Percentiles rank a stretch among this genome's conserved stretches.
These are phyloP conservation scores for Macrostomum cliftonense DNA, from an alignment of 2,888 invertebrate species.

Conservation along the genomic window DNA sequence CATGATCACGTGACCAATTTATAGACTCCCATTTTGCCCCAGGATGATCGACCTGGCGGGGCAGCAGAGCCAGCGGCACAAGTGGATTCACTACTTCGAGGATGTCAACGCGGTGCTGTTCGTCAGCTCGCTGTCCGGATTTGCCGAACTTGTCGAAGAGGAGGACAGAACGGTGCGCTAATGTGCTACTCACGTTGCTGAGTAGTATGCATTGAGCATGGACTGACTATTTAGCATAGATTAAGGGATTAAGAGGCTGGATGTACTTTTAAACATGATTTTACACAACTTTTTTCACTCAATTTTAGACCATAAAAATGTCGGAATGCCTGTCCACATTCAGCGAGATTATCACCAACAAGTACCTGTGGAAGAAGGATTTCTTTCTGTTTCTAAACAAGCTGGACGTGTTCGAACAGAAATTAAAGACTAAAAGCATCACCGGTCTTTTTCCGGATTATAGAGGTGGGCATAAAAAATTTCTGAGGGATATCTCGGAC, in stretches of 20 bases:
- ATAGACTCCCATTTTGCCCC: not conserved
- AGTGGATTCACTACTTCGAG: slow-evolving; percentile 31
- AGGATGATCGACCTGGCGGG: slow-evolving; percentile 27
- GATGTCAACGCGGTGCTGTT: slow-evolving; percentile 24
- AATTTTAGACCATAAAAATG: slow-evolving; percentile 13
- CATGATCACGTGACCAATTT: no score
- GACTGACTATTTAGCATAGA: no score
- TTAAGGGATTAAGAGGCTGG: no score
- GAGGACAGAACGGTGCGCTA: slow-evolving; percentile 10
- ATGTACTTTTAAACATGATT: no score
- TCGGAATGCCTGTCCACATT: slow-evolving; percentile 26
- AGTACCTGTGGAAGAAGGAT: slow-evolving; percentile 35
- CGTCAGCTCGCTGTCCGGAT: slow-evolving; percentile 24
- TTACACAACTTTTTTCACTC: no score
- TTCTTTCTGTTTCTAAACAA: slow-evolving; percentile 33
- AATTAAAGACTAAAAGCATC: slow-evolving; percentile 22
- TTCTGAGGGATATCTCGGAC: no score
- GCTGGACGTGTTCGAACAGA: slow-evolving; percentile 31
- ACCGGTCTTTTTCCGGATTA: slow-evolving; percentile 31
- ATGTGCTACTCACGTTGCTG: no score
- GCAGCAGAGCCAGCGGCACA: slow-evolving; percentile 23
- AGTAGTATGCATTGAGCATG: no score
- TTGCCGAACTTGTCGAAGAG: slow-evolving; percentile 18
- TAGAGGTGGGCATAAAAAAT: slow-evolving; percentile 24
- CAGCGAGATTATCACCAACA: slow-evolving; percentile 18